These are phyloP conservation scores for Gymnothorax reevesii DNA, from an alignment of 2,797 vertebrate genomes.

Conservation along the genomic window DNA sequence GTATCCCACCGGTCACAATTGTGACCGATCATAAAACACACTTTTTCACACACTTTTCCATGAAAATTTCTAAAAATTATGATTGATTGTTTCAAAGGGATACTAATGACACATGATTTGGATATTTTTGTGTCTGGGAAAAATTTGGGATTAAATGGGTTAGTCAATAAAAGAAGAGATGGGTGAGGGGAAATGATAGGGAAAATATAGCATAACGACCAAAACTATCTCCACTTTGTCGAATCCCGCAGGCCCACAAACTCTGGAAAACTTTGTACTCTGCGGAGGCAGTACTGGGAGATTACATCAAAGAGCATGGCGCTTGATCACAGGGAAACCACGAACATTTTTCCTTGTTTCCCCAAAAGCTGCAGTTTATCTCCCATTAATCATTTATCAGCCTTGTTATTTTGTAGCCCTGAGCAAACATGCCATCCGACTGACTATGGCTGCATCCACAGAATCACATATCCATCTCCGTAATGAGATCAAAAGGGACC, in stretches of 20 bases:
- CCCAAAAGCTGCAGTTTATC: constrained; percentile 20
- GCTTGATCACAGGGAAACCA: constrained; percentile 19
- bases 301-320: constrained; percentile 29
- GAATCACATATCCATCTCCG: neutral
- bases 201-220: neutral
- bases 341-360: neutral
- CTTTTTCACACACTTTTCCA: too few relatives aligned
- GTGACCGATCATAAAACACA: too few relatives aligned
- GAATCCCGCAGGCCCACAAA: neutral
- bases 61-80: too few relatives aligned
- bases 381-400: constrained; percentile 30
- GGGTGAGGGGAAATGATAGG: neutral
- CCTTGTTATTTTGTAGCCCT: constrained; percentile 40
- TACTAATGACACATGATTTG: too few relatives aligned
- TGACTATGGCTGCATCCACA: constrained; percentile 12
- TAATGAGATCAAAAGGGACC: constrained; percentile 25
- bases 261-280: constrained; percentile 19
- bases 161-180: neutral
- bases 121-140: too few relatives aligned
- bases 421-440: constrained; percentile 25
- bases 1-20: too few relatives aligned
- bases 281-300: constrained; percentile 1
- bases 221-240: neutral
- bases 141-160: too few relatives aligned
- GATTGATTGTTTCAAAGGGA: too few relatives aligned